phyloP scores from a whole-genome alignment of 2,797 vertebrate species.

The Pachyuromys duprasi region DNA sequence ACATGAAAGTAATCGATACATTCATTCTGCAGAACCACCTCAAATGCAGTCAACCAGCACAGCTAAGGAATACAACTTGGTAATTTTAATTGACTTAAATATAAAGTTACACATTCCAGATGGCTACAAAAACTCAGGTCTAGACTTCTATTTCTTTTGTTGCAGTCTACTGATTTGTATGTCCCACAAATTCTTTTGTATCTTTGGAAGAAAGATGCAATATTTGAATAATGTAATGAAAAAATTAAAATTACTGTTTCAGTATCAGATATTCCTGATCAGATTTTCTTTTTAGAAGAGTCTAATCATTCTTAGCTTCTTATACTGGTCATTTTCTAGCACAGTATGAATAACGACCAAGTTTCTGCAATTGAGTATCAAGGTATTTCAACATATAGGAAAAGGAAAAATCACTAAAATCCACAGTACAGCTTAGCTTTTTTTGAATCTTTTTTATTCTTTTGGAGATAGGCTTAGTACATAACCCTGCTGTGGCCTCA shows the following conservation, averaged over 20 bases:
- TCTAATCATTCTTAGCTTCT: not conserved
- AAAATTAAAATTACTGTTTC: not conserved
- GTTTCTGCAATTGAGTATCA: not conserved
- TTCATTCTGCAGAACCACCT: not conserved
- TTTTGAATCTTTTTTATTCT: not conserved
- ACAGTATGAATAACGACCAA: conserved; percentile 30
- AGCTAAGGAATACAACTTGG: not conserved
- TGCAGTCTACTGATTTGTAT: not conserved
- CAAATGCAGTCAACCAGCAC: not conserved
- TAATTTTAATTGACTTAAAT: not conserved
- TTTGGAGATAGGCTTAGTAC: not conserved
- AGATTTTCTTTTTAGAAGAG: not conserved
- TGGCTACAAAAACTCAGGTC: not conserved
- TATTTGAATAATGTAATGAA: not conserved
- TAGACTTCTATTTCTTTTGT: not conserved
- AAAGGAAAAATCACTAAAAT: conserved; percentile 8
- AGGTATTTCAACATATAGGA: conserved; percentile 32
- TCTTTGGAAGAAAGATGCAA: not conserved
- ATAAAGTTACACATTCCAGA: not conserved
- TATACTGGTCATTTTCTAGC: not conserved
- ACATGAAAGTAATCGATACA: not conserved
- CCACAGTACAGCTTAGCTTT: not conserved
- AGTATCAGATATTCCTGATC: not conserved
- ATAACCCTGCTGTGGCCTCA: not conserved
- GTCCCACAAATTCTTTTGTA: not conserved